A percentile compares a stretch with the other conserved stretches of the same genome.
Evolutionary conservation across 2,113 vertebrate genomes (phyloP).

Genomic region (Ploceus nigricollis): DNA sequence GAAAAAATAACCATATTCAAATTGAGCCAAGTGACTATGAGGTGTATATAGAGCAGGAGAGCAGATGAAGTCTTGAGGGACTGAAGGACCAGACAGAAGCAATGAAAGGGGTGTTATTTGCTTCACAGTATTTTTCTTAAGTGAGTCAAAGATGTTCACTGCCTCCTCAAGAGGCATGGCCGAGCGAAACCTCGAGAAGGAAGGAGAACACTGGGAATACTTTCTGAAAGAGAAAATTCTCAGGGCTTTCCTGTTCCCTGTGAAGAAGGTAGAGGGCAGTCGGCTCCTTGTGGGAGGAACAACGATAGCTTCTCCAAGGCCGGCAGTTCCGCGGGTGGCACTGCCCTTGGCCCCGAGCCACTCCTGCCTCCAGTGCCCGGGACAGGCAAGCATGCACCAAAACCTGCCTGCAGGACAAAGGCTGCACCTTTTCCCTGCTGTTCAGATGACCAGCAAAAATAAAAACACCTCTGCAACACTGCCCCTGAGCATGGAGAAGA

Average conservation of each 20-base stretch:
- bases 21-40: fast-evolving
- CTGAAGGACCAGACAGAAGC: neutral
- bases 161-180: neutral
- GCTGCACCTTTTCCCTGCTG: fast-evolving
- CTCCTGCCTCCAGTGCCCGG: neutral
- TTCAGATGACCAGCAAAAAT: neutral
- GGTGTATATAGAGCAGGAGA: neutral
- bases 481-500: neutral
- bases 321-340: fast-evolving
- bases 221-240: neutral
- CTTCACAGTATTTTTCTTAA: neutral
- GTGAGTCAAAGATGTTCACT: neutral
- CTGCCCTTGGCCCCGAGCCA: neutral
- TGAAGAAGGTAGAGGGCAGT: neutral
- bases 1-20: neutral
- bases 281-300: neutral
- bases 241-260: neutral
- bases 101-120: fast-evolving
- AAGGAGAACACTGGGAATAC: neutral
- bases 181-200: fast-evolving
- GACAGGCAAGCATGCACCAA: neutral
- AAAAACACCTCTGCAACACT: neutral
- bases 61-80: neutral
- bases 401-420: neutral
- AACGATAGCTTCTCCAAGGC: neutral